phyloP scores from a whole-genome alignment of 2,113 vertebrate species.

The Leptobrachium ailaonicum region DNA sequence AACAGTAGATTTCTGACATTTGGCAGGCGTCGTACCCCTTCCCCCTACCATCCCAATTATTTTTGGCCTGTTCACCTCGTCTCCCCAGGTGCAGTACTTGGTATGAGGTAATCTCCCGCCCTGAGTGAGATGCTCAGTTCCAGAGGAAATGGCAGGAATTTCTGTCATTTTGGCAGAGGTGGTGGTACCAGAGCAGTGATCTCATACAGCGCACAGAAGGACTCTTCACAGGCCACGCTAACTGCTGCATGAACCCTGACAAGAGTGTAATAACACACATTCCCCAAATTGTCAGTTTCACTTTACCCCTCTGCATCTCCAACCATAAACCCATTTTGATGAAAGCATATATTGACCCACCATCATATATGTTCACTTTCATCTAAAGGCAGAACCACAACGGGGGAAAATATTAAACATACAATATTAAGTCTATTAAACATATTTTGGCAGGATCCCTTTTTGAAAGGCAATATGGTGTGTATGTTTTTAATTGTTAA shows the following conservation, averaged over 20 bases:
- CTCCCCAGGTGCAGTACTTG: conserved; percentile 64
- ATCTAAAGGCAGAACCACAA: too few relatives aligned
- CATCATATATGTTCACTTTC: too few relatives aligned
- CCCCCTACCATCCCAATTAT: conserved; percentile 8
- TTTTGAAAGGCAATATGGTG: too few relatives aligned
- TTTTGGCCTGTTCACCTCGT: conserved; percentile 46
- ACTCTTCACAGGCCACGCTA: conserved; percentile 29
- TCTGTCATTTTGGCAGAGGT: conserved; percentile 58
- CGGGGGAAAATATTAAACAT: too few relatives aligned
- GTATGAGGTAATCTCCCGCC: conserved; percentile 61
- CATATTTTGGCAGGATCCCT: too few relatives aligned
- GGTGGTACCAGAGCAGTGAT: conserved; percentile 26
- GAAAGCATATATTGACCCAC: too few relatives aligned
- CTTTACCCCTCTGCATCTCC: neutral
- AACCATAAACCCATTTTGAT: neutral
- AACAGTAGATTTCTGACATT: neutral
- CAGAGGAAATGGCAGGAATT: conserved; percentile 57
- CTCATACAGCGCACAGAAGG: conserved; percentile 23
- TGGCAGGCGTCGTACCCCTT: neutral
- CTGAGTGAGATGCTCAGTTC: conserved; percentile 59
- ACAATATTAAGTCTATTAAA: too few relatives aligned
- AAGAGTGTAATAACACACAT: conserved; percentile 34
- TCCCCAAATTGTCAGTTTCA: neutral
- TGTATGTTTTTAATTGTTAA: too few relatives aligned
- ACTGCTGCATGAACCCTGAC: neutral